These are phyloP conservation scores for Agrypnus murinus DNA, from an alignment of 2,888 invertebrate species.

Conservation along the genomic window DNA sequence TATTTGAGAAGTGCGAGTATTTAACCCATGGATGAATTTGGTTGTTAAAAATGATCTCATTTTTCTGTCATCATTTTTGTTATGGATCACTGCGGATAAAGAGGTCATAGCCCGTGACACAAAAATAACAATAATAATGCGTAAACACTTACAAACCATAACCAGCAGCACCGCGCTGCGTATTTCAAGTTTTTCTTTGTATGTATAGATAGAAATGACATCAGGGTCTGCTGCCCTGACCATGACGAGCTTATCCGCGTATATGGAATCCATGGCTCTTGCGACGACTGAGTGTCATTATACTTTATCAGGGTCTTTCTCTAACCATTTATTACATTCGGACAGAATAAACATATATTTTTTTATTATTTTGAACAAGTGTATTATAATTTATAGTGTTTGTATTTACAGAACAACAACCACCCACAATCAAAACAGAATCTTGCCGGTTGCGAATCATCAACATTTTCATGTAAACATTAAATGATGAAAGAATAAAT, in stretches of 20 bases:
- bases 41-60: slow-evolving; percentile 52
- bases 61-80: slow-evolving; percentile 52
- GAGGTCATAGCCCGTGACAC: slow-evolving; percentile 51
- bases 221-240: slow-evolving; percentile 46
- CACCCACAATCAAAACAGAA: not conserved
- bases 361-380: not conserved
- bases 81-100: slow-evolving; percentile 47
- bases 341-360: not conserved
- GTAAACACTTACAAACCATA: slow-evolving; percentile 48
- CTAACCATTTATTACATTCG: slow-evolving; percentile 3
- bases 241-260: slow-evolving; percentile 36
- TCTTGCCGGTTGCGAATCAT: too few relatives aligned
- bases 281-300: slow-evolving; percentile 40
- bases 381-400: not conserved
- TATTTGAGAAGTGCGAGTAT: slow-evolving; percentile 37
- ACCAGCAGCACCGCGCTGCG: slow-evolving; percentile 32
- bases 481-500: too few relatives aligned
- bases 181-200: slow-evolving; percentile 40
- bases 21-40: slow-evolving; percentile 38
- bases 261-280: slow-evolving; percentile 37
- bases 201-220: slow-evolving; percentile 48
- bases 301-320: slow-evolving; percentile 44
- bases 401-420: not conserved
- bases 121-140: slow-evolving; percentile 47
- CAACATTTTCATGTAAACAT: too few relatives aligned